Conservation (phyloP, 2,888 invertebrate species). For the Leptura quadrifasciata region DNA sequence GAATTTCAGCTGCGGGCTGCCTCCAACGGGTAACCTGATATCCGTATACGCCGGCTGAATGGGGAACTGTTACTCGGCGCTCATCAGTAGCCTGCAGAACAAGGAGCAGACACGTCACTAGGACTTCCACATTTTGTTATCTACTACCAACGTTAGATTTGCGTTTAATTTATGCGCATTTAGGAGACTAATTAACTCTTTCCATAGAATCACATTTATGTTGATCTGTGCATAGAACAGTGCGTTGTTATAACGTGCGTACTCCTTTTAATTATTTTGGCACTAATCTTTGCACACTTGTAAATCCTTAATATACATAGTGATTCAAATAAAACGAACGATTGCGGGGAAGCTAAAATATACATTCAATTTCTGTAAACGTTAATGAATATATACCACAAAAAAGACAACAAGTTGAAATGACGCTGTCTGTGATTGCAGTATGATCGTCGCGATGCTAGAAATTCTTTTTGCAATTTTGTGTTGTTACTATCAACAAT, state of each 20-base stretch:
- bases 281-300: too few species aligned
- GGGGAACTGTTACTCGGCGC: constrained; percentile 14
- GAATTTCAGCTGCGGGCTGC: constrained; percentile 71
- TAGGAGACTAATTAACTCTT: neutral
- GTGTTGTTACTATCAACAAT: too few species aligned
- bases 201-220: too few species aligned
- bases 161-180: constrained; percentile 14
- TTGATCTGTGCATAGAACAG: neutral
- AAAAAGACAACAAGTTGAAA: too few species aligned
- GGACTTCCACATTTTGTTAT: constrained; percentile 9
- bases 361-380: too few species aligned
- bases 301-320: too few species aligned
- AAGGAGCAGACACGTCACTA: constrained; percentile 2
- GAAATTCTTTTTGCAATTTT: too few species aligned
- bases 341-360: too few species aligned
- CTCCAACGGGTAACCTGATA: constrained; percentile 69
- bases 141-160: constrained; percentile 9
- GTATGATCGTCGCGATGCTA: too few species aligned
- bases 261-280: neutral
- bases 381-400: too few species aligned
- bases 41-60: constrained; percentile 53
- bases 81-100: constrained; percentile 19
- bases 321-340: too few species aligned
- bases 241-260: neutral
- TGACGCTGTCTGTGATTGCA: too few species aligned